phyloP scores from a whole-genome alignment of 2,113 vertebrate genomes.

The Leptodactylus fuscus region DNA sequence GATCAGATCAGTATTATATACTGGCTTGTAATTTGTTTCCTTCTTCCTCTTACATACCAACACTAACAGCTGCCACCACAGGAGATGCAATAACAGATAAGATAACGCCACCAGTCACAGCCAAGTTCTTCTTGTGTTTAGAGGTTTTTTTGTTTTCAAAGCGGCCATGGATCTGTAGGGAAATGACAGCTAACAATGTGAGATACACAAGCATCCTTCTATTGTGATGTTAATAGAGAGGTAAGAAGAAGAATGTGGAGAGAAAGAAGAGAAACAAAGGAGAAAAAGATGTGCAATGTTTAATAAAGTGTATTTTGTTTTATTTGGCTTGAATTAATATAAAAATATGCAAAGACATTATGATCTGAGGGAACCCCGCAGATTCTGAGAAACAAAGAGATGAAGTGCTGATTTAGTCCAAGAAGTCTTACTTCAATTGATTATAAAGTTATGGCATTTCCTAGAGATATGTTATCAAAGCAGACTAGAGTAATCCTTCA shows the following conservation, averaged over 20 bases:
- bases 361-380: too few species aligned
- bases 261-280: neutral
- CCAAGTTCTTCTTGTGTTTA: constrained; percentile 93
- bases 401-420: too few species aligned
- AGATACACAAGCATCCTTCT: neutral
- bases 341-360: too few species aligned
- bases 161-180: constrained; percentile 90
- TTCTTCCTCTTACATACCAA: constrained; percentile 78
- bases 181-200: constrained; percentile 44
- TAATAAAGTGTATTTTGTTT: too few species aligned
- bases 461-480: too few species aligned
- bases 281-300: neutral
- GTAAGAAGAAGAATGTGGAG: neutral
- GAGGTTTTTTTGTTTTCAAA: constrained; percentile 95
- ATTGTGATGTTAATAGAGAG: neutral
- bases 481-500: too few species aligned
- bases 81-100: constrained; percentile 95
- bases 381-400: too few species aligned
- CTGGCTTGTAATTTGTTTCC: neutral
- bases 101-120: constrained; percentile 95
- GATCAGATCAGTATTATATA: neutral
- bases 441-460: too few species aligned
- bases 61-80: constrained; percentile 96
- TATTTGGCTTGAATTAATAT: too few species aligned
- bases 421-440: too few species aligned